Conservation (phyloP, 2,113 vertebrate species). For the Tyrannus savana region DNA sequence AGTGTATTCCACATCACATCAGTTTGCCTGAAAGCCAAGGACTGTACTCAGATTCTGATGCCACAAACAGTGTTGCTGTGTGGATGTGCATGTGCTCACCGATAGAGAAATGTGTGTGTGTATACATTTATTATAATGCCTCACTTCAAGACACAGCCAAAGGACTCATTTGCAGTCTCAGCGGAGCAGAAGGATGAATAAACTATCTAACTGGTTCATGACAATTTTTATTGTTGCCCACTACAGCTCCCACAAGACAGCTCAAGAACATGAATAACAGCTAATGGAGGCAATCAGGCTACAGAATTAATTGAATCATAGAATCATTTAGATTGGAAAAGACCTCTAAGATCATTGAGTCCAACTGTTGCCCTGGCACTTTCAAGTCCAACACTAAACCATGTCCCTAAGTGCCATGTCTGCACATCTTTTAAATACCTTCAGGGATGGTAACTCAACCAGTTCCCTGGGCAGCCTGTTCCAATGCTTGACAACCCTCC, state of each 20-base stretch:
- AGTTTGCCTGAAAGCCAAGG: not conserved
- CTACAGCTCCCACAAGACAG: not conserved
- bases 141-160: not conserved
- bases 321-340: not conserved
- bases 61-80: not conserved
- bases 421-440: not conserved
- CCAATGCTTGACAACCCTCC: not conserved
- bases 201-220: not conserved
- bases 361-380: not conserved
- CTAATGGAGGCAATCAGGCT: not conserved
- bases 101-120: not conserved
- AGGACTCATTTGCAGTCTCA: not conserved
- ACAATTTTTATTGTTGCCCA: not conserved
- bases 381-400: not conserved
- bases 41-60: not conserved
- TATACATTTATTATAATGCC: not conserved
- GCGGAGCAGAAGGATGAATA: not conserved
- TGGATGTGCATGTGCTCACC: not conserved
- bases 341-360: not conserved
- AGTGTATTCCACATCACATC: not conserved
- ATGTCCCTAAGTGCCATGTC: not conserved
- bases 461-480: not conserved
- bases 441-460: not conserved
- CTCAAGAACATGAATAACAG: not conserved
- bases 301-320: not conserved